phyloP scores from a whole-genome alignment of 2,888 invertebrate species.

The Zootermopsis nevadensis region DNA sequence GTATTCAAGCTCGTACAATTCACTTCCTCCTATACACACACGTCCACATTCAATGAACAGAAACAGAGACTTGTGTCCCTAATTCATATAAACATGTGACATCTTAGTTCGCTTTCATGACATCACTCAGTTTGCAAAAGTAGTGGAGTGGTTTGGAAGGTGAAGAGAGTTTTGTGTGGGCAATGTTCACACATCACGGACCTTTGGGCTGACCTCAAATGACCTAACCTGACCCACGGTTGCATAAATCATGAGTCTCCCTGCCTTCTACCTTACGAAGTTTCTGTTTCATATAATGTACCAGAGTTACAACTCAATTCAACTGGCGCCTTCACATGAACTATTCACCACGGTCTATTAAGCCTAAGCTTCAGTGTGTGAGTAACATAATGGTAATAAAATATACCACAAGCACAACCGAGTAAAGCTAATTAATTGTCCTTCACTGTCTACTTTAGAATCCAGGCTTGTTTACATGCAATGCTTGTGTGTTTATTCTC shows the following conservation, averaged over 20 bases:
- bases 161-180: conserved; percentile 21
- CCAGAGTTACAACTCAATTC: neutral
- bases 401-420: neutral
- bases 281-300: neutral
- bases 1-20: no score
- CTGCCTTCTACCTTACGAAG: neutral
- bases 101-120: conserved; percentile 2
- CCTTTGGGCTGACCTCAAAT: conserved; percentile 34
- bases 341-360: neutral
- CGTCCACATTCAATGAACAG: neutral
- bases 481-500: no score
- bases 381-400: neutral
- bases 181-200: conserved; percentile 20
- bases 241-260: conserved; percentile 21
- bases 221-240: conserved; percentile 30
- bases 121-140: neutral
- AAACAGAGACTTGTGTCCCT: neutral
- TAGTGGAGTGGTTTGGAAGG: neutral
- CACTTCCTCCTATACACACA: no score
- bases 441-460: no score
- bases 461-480: no score
- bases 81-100: neutral
- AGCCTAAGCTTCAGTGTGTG: neutral
- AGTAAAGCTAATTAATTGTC: neutral
- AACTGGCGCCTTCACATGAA: neutral